Conservation (phyloP, 2,797 vertebrate species). For the Novumbra hubbsi region DNA sequence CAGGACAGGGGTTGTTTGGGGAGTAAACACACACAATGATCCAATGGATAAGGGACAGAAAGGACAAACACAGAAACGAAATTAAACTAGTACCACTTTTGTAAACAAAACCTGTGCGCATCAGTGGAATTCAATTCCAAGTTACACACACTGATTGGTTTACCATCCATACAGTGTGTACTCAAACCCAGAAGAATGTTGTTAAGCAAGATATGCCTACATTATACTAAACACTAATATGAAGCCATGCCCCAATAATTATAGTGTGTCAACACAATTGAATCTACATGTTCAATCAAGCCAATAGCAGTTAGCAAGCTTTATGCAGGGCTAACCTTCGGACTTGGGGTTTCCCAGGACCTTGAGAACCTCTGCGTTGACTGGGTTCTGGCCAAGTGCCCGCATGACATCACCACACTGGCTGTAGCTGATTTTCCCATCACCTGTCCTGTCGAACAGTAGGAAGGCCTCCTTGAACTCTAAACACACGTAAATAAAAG, state of each 20-base stretch:
- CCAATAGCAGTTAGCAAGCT: background rate
- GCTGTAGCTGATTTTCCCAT: slow-evolving; percentile 88
- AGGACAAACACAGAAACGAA: background rate
- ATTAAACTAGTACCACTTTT: background rate
- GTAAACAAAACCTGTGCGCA: background rate
- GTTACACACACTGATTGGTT: background rate
- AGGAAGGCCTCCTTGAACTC: slow-evolving; percentile 95
- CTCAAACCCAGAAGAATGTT: background rate
- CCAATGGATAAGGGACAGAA: background rate
- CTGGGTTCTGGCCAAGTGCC: slow-evolving; percentile 89
- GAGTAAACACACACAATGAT: background rate
- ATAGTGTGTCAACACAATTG: too few species aligned
- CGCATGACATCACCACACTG: slow-evolving; percentile 92
- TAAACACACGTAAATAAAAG: slow-evolving; percentile 40
- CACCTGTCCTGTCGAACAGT: slow-evolving; percentile 89
- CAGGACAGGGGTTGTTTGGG: slow-evolving; percentile 11
- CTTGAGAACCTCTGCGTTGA: slow-evolving; percentile 91
- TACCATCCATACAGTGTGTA: background rate
- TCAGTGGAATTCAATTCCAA: background rate
- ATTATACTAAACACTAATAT: background rate
- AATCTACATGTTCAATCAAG: background rate
- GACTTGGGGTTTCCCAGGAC: slow-evolving; percentile 90
- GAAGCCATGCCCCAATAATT: background rate
- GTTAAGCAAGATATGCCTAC: background rate
- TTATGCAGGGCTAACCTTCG: slow-evolving; percentile 74